phyloP scores from a whole-genome alignment of 2,113 vertebrate genomes.

The Mus pahari region DNA sequence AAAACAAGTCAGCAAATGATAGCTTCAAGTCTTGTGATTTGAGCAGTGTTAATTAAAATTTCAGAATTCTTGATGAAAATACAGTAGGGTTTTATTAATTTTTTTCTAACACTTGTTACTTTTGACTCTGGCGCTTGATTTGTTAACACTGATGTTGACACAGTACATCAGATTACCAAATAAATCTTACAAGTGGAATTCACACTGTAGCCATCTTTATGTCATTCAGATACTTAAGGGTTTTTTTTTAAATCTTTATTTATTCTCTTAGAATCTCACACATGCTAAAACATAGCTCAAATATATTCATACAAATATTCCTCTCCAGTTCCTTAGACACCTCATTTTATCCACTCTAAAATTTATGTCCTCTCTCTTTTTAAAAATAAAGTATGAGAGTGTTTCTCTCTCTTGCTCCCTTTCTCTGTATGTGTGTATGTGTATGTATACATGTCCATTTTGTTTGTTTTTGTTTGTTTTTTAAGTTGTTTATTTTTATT shows the following conservation, averaged over 20 bases:
- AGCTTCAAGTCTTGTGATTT: neutral
- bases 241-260: neutral
- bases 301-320: neutral
- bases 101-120: slow-evolving; percentile 6
- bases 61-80: slow-evolving; percentile 34
- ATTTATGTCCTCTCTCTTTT: neutral
- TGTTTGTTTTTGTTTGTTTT: neutral
- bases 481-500: neutral
- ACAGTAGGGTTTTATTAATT: neutral
- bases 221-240: neutral
- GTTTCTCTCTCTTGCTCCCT: neutral
- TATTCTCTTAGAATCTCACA: neutral
- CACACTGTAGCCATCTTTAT: neutral
- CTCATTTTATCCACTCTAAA: neutral
- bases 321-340: neutral
- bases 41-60: slow-evolving; percentile 31
- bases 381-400: neutral
- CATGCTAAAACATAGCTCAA: neutral
- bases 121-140: neutral
- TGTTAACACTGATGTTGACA: neutral
- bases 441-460: neutral
- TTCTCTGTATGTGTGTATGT: neutral
- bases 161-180: slow-evolving; percentile 15
- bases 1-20: slow-evolving; percentile 36
- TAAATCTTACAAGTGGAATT: neutral